Evolutionary conservation across 1,140 invertebrate species (phyloP).

Genomic region (Drosophila nebulosa): DNA sequence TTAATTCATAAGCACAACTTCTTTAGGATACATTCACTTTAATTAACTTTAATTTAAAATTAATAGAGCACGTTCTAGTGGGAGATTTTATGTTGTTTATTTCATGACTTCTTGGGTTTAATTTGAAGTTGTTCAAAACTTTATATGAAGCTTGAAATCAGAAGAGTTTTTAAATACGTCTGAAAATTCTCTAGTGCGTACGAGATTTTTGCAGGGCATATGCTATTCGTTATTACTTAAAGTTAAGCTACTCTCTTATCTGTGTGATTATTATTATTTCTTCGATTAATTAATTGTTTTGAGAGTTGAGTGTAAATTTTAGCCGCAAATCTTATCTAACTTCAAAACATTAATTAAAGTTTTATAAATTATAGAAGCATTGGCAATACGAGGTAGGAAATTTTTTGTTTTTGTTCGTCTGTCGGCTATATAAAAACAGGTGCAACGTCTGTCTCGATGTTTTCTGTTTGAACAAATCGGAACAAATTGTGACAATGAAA

Average conservation of each 20-base stretch:
- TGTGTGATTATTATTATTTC: not conserved
- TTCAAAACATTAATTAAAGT: slow-evolving; percentile 17
- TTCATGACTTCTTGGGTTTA: too few relatives aligned
- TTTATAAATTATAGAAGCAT: slow-evolving; percentile 51
- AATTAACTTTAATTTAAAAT: too few relatives aligned
- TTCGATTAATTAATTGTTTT: slow-evolving; percentile 3
- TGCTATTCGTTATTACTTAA: not conserved
- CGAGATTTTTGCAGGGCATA: not conserved
- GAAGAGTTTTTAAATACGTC: too few relatives aligned
- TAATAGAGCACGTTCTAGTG: too few relatives aligned
- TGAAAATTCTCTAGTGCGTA: too few relatives aligned
- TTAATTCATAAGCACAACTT: too few relatives aligned
- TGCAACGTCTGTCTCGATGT: not conserved
- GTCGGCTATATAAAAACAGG: slow-evolving; percentile 35
- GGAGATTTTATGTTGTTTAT: too few relatives aligned
- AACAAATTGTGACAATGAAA: slow-evolving; percentile 5
- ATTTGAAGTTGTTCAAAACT: too few relatives aligned
- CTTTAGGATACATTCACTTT: too few relatives aligned
- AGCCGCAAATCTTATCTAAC: slow-evolving; percentile 54
- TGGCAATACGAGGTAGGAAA: slow-evolving; percentile 17
- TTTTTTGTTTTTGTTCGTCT: not conserved
- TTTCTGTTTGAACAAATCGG: too few relatives aligned
- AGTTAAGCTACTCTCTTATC: not conserved
- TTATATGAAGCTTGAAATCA: too few relatives aligned
- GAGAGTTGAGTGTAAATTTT: not conserved